phyloP scores from a whole-genome alignment of 2,113 vertebrate genomes.

The Odontophorus gujanensis region DNA sequence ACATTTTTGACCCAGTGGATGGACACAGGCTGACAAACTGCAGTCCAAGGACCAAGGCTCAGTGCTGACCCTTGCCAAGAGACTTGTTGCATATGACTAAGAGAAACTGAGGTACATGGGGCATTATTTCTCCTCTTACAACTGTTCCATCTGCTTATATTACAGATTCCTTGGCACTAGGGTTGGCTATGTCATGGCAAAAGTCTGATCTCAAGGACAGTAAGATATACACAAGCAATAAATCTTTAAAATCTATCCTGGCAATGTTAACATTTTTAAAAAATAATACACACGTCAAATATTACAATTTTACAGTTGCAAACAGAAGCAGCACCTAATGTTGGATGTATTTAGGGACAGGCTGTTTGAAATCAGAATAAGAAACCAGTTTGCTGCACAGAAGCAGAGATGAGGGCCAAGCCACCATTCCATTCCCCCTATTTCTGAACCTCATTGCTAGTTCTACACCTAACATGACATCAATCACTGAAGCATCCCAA shows the following conservation, averaged over 20 bases:
- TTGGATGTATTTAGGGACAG: neutral
- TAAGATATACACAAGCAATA: neutral
- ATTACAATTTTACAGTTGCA: neutral
- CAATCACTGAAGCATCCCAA: neutral
- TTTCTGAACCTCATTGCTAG: neutral
- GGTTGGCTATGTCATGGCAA: neutral
- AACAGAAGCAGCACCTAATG: neutral
- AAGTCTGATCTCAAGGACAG: neutral
- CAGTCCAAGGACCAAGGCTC: neutral
- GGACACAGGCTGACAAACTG: fast-evolving
- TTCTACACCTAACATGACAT: neutral
- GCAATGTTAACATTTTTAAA: neutral
- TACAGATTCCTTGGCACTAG: no score
- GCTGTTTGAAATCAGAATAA: neutral
- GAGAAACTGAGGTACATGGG: neutral
- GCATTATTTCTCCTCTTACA: neutral
- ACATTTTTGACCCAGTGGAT: neutral
- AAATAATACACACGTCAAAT: neutral
- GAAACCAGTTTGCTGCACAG: neutral
- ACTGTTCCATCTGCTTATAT: neutral
- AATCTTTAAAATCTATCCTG: neutral
- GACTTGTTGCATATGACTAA: neutral
- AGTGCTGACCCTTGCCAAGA: neutral
- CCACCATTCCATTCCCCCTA: neutral
- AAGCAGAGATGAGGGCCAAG: neutral